A percentile compares a stretch with the other conserved stretches of the same genome.
phyloP scores from a whole-genome alignment of 1,140 invertebrate genomes.

The Trachymyrmex cornetzi region DNA sequence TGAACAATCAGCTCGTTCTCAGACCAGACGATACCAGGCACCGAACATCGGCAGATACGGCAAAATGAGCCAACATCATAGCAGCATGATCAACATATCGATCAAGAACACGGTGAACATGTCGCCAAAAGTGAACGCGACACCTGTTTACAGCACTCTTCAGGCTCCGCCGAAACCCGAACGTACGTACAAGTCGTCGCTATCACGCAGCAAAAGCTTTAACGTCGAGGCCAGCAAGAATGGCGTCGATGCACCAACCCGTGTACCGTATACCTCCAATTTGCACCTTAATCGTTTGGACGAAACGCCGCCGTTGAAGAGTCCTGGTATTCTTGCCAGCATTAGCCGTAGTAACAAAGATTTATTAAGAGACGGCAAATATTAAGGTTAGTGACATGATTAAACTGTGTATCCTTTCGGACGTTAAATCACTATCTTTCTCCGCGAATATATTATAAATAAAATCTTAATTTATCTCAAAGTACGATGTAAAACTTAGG shows the following conservation, averaged over 20 bases:
- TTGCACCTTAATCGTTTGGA: slow-evolving; percentile 90
- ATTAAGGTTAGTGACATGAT: not conserved
- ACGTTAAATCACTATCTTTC: not conserved
- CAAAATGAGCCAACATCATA: slow-evolving; percentile 86
- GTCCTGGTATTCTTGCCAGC: slow-evolving; percentile 93
- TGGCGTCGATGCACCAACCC: slow-evolving; percentile 78
- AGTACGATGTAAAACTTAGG: not conserved
- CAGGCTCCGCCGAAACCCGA: slow-evolving; percentile 91
- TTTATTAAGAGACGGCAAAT: slow-evolving; percentile 87
- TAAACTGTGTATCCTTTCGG: not conserved
- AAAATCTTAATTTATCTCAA: too few relatives aligned
- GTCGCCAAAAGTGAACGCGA: slow-evolving; percentile 76
- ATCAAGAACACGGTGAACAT: slow-evolving; percentile 89
- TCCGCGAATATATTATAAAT: not conserved
- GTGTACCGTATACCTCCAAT: slow-evolving; percentile 91
- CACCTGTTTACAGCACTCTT: slow-evolving; percentile 64
- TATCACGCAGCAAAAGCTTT: slow-evolving; percentile 94
- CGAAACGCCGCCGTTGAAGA: slow-evolving; percentile 92
- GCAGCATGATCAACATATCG: slow-evolving; percentile 92
- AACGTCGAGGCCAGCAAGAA: slow-evolving; percentile 90
- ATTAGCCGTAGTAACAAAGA: slow-evolving; percentile 93
- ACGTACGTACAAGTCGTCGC: slow-evolving; percentile 90
- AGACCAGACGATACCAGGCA: slow-evolving; percentile 43
- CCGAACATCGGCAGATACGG: slow-evolving; percentile 32
- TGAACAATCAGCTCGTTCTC: slow-evolving; percentile 42